phyloP scores from a whole-genome alignment of 2,113 vertebrate genomes.

The Actinemys pallida region DNA sequence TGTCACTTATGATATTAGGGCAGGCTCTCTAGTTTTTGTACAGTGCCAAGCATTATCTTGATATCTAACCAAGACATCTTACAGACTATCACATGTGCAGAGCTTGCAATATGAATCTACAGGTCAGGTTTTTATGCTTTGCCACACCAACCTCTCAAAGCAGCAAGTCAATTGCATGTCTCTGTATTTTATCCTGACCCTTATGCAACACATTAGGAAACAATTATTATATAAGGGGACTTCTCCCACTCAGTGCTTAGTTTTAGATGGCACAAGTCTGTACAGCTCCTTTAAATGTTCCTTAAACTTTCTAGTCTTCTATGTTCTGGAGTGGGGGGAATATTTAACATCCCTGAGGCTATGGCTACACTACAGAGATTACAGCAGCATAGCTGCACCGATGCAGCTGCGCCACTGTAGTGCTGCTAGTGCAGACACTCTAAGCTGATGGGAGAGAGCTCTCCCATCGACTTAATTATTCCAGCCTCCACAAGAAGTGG shows the following conservation, averaged over 20 bases:
- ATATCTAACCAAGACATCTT: background rate
- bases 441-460: background rate
- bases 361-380: background rate
- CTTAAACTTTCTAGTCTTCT: background rate
- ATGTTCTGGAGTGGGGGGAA: background rate
- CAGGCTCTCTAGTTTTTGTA: background rate
- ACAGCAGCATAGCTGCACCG: too few relatives aligned
- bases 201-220: background rate
- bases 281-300: background rate
- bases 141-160: background rate
- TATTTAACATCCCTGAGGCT: background rate
- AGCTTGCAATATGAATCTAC: background rate
- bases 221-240: background rate
- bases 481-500: background rate
- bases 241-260: background rate
- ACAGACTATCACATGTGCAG: background rate
- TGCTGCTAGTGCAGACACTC: background rate
- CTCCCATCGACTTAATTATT: background rate
- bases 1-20: background rate
- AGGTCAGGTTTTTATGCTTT: background rate
- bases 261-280: background rate
- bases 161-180: background rate
- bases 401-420: too few relatives aligned
- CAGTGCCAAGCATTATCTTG: background rate
- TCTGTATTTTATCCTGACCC: background rate